Conservation (phyloP, 2,797 vertebrate genomes). For the Muscicapa comitata region DNA sequence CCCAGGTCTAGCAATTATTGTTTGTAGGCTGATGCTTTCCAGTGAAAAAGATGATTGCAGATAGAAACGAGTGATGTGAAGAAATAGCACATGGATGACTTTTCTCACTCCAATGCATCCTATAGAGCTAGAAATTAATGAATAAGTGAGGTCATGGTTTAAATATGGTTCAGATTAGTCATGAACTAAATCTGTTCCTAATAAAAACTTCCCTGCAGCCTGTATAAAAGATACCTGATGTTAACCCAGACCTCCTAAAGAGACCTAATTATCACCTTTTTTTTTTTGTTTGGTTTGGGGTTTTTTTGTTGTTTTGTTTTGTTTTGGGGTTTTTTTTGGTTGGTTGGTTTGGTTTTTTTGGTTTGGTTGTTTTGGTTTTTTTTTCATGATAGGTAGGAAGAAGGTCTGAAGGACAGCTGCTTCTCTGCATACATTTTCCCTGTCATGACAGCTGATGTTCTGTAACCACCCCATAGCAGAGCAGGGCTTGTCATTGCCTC, state of each 20-base stretch:
- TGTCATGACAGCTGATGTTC: background rate
- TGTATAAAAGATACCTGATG: background rate
- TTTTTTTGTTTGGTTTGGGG: background rate
- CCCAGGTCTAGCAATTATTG: background rate
- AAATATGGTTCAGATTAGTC: slow-evolving; percentile 10
- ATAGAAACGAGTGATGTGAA: background rate
- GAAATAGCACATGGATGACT: background rate
- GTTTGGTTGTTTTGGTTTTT: background rate
- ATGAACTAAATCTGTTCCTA: background rate
- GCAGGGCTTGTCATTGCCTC: background rate
- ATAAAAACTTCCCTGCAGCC: background rate
- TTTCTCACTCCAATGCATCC: background rate
- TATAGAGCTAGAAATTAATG: background rate
- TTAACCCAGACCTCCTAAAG: background rate
- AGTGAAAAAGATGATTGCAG: background rate
- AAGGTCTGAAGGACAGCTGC: background rate
- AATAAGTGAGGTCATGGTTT: slow-evolving; percentile 1
- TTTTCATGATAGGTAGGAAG: background rate
- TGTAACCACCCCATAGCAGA: background rate
- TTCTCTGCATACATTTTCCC: background rate
- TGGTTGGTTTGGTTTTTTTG: no score
- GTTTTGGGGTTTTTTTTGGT: background rate
- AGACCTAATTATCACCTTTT: background rate
- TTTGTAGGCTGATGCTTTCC: background rate
- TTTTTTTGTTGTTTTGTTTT: background rate